Evolutionary conservation across 2,888 invertebrate genomes (phyloP).

Genomic region (Scrobipalpa atriplicella): DNA sequence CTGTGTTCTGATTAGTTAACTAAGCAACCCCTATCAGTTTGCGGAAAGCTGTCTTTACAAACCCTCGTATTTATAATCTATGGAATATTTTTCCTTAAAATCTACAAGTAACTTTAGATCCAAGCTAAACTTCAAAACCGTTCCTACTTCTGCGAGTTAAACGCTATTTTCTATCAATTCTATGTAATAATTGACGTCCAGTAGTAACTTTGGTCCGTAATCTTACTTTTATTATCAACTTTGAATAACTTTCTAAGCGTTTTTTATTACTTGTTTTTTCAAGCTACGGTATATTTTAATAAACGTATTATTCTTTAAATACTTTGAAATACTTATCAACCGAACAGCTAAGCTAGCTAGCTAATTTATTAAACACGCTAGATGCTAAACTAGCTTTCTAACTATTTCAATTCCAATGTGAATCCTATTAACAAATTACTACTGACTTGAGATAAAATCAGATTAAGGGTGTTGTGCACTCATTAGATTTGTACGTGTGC

Average conservation of each 20-base stretch:
- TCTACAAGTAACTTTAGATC: background rate
- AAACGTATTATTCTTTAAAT: background rate
- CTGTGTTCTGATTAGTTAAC: too few relatives aligned
- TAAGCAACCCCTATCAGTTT: too few relatives aligned
- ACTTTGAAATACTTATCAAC: background rate
- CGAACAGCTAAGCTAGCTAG: background rate
- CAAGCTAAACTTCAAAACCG: background rate
- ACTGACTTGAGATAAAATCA: background rate
- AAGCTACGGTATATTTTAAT: background rate
- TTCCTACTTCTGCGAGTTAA: slow-evolving; percentile 5
- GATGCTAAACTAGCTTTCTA: background rate
- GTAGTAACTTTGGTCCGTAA: slow-evolving; percentile 68
- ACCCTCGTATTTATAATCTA: background rate
- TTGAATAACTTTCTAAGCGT: background rate
- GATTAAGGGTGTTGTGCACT: too few relatives aligned
- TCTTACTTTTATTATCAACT: slow-evolving; percentile 27
- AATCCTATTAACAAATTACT: background rate
- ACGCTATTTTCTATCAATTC: slow-evolving; percentile 34
- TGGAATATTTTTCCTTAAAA: slow-evolving; percentile 3
- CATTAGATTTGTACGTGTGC: too few relatives aligned
- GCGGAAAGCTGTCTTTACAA: background rate
- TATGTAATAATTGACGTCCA: slow-evolving; percentile 68
- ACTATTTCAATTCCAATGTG: background rate
- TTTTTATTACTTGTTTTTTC: background rate
- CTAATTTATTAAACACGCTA: background rate